These are phyloP conservation scores for Oxyura jamaicensis DNA, from an alignment of 2,113 vertebrate species.

Conservation along the genomic window DNA sequence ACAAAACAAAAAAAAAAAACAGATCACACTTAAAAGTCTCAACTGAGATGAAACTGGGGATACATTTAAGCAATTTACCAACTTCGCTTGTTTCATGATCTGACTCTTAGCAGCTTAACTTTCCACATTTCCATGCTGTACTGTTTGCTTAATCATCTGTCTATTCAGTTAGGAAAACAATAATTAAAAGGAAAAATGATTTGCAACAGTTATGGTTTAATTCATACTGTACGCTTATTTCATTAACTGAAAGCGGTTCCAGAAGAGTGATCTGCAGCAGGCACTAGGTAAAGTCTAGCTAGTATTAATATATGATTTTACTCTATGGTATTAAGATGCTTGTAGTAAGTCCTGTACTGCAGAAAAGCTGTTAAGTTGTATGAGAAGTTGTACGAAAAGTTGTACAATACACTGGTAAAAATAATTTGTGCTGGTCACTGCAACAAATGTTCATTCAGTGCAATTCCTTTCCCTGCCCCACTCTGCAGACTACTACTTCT, in stretches of 20 bases:
- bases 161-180: conserved; percentile 5
- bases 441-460: background rate
- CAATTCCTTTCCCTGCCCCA: background rate
- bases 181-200: conserved; percentile 7
- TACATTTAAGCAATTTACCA: background rate
- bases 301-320: background rate
- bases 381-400: background rate
- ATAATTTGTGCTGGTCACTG: background rate
- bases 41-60: background rate
- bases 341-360: background rate
- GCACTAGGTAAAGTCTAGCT: background rate
- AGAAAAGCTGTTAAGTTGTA: background rate
- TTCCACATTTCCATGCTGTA: background rate
- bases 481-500: background rate
- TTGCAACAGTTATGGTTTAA: background rate
- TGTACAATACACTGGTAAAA: background rate
- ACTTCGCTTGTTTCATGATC: background rate
- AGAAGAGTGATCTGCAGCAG: background rate
- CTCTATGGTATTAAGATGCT: background rate
- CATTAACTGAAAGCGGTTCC: background rate
- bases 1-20: too few species aligned
- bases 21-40: background rate
- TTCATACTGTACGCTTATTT: background rate
- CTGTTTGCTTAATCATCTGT: background rate
- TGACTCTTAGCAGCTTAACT: background rate